A percentile compares a stretch with the other conserved stretches of the same genome.
Conservation (phyloP, 2,797 vertebrate species). For the Margarornis squamiger region DNA sequence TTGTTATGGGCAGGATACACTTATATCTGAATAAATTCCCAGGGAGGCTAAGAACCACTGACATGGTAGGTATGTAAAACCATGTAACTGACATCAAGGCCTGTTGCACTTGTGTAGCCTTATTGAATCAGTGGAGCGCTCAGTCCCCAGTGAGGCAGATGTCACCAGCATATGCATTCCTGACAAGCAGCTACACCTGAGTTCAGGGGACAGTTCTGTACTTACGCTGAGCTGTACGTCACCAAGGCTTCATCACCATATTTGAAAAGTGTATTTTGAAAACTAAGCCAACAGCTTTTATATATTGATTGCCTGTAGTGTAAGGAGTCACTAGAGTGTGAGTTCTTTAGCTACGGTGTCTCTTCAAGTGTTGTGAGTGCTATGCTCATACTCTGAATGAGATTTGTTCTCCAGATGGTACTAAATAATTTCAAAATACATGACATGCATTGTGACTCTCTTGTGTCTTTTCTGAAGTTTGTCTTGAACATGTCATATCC, state of each 20-base stretch:
- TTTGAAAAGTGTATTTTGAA: slow-evolving; percentile 63
- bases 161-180: slow-evolving; percentile 66
- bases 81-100: slow-evolving; percentile 72
- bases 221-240: slow-evolving; percentile 9
- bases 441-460: background rate
- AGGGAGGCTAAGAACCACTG: slow-evolving; percentile 67
- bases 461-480: slow-evolving; percentile 45
- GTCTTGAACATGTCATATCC: background rate
- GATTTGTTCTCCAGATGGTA: background rate
- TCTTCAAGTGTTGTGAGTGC: background rate
- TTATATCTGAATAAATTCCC: slow-evolving; percentile 71
- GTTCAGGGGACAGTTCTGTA: slow-evolving; percentile 57
- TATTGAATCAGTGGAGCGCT: slow-evolving; percentile 73
- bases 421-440: slow-evolving; percentile 33
- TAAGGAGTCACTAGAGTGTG: background rate
- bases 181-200: slow-evolving; percentile 65
- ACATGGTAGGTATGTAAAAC: slow-evolving; percentile 75
- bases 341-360: background rate
- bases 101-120: slow-evolving; percentile 76
- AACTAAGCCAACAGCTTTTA: slow-evolving; percentile 11
- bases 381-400: background rate
- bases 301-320: background rate
- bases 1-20: slow-evolving; percentile 68
- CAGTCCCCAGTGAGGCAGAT: slow-evolving; percentile 57
- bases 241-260: background rate